A percentile compares a stretch with the other conserved stretches of the same genome.
phyloP scores from a whole-genome alignment of 2,888 invertebrate genomes.

The Campopleginae sp. region DNA sequence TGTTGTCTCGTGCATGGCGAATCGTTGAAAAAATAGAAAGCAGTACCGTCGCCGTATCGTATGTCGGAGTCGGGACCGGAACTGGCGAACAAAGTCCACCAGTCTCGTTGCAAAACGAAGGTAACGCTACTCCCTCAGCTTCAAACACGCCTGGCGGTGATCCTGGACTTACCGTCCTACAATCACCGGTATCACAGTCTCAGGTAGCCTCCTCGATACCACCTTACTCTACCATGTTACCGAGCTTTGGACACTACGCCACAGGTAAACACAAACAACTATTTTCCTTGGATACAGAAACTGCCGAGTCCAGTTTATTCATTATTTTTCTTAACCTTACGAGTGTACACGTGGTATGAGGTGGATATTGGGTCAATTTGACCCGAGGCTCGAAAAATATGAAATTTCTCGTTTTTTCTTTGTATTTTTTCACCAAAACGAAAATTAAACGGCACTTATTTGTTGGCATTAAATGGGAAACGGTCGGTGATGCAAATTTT shows the following conservation, averaged over 20 bases:
- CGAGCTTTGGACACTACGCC: constrained; percentile 89
- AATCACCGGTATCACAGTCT: constrained; percentile 86
- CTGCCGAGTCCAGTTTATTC: background rate
- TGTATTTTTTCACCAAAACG: too few relatives aligned
- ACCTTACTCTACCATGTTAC: constrained; percentile 88
- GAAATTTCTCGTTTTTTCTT: too few relatives aligned
- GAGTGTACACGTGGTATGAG: too few relatives aligned
- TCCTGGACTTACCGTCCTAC: constrained; percentile 86
- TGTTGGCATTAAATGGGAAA: too few relatives aligned
- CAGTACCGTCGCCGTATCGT: constrained; percentile 83
- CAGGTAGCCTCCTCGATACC: constrained; percentile 84
- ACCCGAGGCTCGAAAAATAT: too few relatives aligned
- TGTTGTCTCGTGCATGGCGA: constrained; percentile 83
- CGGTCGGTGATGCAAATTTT: too few relatives aligned
- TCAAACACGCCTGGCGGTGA: constrained; percentile 82
- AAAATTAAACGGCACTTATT: too few relatives aligned
- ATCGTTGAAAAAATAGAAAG: constrained; percentile 75
- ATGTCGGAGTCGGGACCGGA: constrained; percentile 82
- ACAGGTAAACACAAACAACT: constrained; percentile 84
- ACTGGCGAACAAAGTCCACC: constrained; percentile 83
- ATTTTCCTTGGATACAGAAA: background rate
- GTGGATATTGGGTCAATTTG: too few relatives aligned
- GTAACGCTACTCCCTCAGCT: constrained; percentile 83
- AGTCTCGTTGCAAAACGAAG: constrained; percentile 82
- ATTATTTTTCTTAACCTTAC: background rate